A percentile compares a stretch with the other conserved stretches of the same genome.
These are phyloP conservation scores for Aphelenchoides avenae DNA, from an alignment of 1,140 invertebrate species.

Conservation along the genomic window DNA sequence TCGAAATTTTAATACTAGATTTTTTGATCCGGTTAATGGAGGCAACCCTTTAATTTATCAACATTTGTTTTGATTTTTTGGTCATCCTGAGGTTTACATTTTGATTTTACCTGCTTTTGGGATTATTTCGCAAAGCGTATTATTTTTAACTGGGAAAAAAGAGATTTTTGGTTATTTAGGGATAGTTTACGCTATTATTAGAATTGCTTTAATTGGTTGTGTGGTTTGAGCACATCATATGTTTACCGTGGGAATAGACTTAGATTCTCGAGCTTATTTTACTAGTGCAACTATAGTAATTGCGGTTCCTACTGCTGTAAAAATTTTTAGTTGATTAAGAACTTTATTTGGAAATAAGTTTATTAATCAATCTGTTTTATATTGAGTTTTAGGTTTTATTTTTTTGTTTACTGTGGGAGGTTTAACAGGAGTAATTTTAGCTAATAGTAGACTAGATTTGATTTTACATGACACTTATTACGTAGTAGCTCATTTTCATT, in stretches of 20 bases:
- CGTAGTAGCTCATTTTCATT: slow-evolving; percentile 73
- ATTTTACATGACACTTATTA: slow-evolving; percentile 72
- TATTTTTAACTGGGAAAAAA: slow-evolving; percentile 45
- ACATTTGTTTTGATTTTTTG: slow-evolving; percentile 77
- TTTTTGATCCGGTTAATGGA: slow-evolving; percentile 69
- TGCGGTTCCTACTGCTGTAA: slow-evolving; percentile 65
- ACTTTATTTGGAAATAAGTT: slow-evolving; percentile 62
- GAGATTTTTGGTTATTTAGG: slow-evolving; percentile 42
- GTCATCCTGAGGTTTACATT: slow-evolving; percentile 75
- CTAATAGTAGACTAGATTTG: slow-evolving; percentile 71
- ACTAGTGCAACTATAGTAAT: slow-evolving; percentile 71
- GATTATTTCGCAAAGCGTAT: slow-evolving; percentile 44
- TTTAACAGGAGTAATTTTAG: slow-evolving; percentile 65
- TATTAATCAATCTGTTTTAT: slow-evolving; percentile 63
- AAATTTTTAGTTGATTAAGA: slow-evolving; percentile 66
- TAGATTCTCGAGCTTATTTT: slow-evolving; percentile 72
- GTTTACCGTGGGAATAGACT: slow-evolving; percentile 69
- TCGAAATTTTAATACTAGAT: slow-evolving; percentile 70
- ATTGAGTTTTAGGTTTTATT: slow-evolving; percentile 70
- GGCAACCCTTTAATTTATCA: slow-evolving; percentile 72
- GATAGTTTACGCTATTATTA: slow-evolving; percentile 60
- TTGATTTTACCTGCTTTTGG: slow-evolving; percentile 65
- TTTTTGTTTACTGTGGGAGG: slow-evolving; percentile 67
- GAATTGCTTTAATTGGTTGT: slow-evolving; percentile 60
- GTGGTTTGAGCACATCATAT: slow-evolving; percentile 60